A percentile compares a stretch with the other conserved stretches of the same genome.
These are phyloP conservation scores for Actinia equina DNA, from an alignment of 64 coral and sea anemone species.

Conservation along the genomic window DNA sequence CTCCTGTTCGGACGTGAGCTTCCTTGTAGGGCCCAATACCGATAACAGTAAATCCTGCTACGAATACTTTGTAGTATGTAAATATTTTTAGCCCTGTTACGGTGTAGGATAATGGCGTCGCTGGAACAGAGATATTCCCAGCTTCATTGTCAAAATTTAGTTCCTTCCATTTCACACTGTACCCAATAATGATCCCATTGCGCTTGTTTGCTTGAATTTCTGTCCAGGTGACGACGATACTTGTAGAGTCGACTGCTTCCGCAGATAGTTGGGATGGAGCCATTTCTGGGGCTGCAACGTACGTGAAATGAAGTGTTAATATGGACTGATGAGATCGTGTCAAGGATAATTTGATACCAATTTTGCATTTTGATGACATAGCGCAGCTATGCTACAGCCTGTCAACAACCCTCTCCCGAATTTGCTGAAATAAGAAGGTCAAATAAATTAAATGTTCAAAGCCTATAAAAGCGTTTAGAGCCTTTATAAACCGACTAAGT, in stretches of 20 bases:
- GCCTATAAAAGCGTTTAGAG: too few species aligned
- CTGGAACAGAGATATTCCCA: not conserved
- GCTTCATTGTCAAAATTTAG: not conserved
- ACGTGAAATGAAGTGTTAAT: not conserved
- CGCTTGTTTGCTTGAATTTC: slow-evolving; percentile 5
- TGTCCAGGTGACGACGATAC: slow-evolving; percentile 31
- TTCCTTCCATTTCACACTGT: not conserved
- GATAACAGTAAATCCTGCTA: not conserved
- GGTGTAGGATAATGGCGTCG: not conserved
- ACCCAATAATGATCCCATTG: slow-evolving; percentile 40
- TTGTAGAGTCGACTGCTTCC: slow-evolving; percentile 25
- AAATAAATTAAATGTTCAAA: too few species aligned
- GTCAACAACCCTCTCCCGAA: too few species aligned
- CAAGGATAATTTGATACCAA: too few species aligned
- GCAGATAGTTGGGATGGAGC: not conserved
- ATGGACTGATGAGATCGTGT: not conserved
- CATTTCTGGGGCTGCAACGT: not conserved
- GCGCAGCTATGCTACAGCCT: too few species aligned
- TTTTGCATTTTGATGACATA: too few species aligned
- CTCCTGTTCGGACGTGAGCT: not conserved
- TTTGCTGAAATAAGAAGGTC: too few species aligned
- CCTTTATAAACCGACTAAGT: too few species aligned
- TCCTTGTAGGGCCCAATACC: not conserved
- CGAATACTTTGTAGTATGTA: not conserved
- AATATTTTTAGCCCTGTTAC: not conserved